Conservation (phyloP, 2,797 vertebrate species). For the Chaunax sp. region DNA sequence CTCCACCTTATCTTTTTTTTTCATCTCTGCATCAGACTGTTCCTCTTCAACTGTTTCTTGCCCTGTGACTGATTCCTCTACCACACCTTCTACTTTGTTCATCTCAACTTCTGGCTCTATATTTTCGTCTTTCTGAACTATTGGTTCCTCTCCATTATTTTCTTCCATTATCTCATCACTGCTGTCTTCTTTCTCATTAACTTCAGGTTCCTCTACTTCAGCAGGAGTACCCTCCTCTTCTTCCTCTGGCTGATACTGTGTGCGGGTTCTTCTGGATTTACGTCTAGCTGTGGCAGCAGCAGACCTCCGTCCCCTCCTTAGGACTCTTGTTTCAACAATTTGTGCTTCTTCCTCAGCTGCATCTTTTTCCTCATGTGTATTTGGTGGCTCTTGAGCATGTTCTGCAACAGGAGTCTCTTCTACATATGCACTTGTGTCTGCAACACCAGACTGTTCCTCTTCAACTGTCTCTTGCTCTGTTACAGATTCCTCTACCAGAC, state of each 20-base stretch:
- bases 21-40: too few species aligned
- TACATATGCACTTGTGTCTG: background rate
- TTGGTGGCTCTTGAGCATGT: too few species aligned
- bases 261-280: slow-evolving; percentile 26
- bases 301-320: slow-evolving; percentile 39
- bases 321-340: slow-evolving; percentile 69
- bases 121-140: background rate
- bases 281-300: background rate
- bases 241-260: background rate
- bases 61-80: slow-evolving; percentile 63
- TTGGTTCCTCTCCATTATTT: slow-evolving; percentile 1
- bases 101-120: background rate
- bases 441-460: too few species aligned
- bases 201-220: background rate
- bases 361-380: background rate
- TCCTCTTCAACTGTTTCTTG: too few species aligned
- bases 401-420: too few species aligned
- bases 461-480: too few species aligned
- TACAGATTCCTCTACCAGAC: slow-evolving; percentile 53
- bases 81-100: too few species aligned
- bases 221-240: slow-evolving; percentile 8
- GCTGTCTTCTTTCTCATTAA: background rate
- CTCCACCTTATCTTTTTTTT: slow-evolving; percentile 8
- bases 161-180: background rate
- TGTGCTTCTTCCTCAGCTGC: slow-evolving; percentile 41